These are phyloP conservation scores for Drosophila picticornis DNA, from an alignment of 2,888 invertebrate species.

Conservation along the genomic window DNA sequence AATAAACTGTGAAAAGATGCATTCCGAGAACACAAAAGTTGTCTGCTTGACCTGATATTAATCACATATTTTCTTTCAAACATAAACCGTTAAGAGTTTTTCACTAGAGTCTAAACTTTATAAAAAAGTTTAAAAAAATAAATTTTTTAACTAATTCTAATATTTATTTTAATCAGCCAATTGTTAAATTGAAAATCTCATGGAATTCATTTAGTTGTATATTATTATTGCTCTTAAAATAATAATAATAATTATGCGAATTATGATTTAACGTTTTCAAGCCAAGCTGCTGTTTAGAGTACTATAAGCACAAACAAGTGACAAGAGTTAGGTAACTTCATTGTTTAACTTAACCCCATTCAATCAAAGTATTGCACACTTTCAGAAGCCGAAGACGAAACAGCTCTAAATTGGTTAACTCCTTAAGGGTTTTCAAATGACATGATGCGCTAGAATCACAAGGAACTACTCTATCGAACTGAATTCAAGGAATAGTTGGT, in stretches of 20 bases:
- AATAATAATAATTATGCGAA: not conserved
- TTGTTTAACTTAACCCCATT: too few relatives aligned
- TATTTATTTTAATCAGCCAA: not conserved
- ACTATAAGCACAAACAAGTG: not conserved
- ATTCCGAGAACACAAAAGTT: slow-evolving; percentile 24
- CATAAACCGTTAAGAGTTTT: slow-evolving; percentile 55
- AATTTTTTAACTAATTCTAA: not conserved
- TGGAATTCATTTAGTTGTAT: not conserved
- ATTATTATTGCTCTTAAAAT: not conserved
- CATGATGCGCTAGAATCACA: not conserved
- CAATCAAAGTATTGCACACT: not conserved
- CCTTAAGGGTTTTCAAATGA: not conserved
- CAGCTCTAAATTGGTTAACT: not conserved
- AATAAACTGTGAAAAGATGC: slow-evolving; percentile 64
- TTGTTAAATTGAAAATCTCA: not conserved
- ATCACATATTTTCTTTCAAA: slow-evolving; percentile 54
- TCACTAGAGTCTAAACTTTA: slow-evolving; percentile 35
- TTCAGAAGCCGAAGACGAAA: not conserved
- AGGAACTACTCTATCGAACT: not conserved
- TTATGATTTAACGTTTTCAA: not conserved
- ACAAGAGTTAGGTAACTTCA: not conserved
- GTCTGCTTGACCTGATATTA: slow-evolving; percentile 6
- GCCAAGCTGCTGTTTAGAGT: not conserved
- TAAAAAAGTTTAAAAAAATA: not conserved
- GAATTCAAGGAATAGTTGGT: not conserved